Base-by-base conservation (phyloP, 2,797 vertebrate genomes). In the Rhynchonycteris naso region DNA sequence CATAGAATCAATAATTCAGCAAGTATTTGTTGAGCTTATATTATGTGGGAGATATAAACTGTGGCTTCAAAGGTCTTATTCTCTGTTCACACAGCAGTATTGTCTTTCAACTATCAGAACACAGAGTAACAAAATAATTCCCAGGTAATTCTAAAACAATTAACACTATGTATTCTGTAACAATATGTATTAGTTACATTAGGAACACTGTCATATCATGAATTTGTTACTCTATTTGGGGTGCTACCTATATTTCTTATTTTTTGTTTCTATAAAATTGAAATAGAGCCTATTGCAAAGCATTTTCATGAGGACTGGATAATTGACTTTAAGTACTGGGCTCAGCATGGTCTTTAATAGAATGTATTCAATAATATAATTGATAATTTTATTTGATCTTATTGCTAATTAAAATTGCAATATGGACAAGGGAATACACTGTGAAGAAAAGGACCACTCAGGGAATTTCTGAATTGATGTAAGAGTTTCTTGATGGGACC, bases 191-290 rank as follows among this genome's bases (percentile, higher is more conserved):
- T 28, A 30, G 19, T 61, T 13, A 33, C 9, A 35, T 18, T 10
- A 7, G 11, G 7, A 66, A 76, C 30, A 8, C n/a, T 5, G 18
- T 21, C 16, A 13, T 21, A 50, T 22, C 18, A 15, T 35, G 52
- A 5, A 38, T 75, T 66, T 76, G 43, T 43, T 54, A 43, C 35
- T 63, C 47, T 80, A 43, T 69, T 97, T 83, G 58, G 80, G 54
- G 43, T 28, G 10, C 58, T 11, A 38, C 43, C 81, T 81, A 69
- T 47, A 79, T 7, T 43, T 0, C 24, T 82, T 85, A 63, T 38
- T 96, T 94, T 94, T 85, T 79, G 65, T 79, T 92, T 86, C 52
- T 84, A 8, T 87, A 71, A 84, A 89, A 59, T 24, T 38, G 30
- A 18, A 72, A 87, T 47, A 88, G 79, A 65, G 22, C 15, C 30